Evolutionary conservation across 2,888 invertebrate genomes (phyloP), one percentile per base, ranked within the genome.

Genomic region (Stenotaenia linearis): DNA sequence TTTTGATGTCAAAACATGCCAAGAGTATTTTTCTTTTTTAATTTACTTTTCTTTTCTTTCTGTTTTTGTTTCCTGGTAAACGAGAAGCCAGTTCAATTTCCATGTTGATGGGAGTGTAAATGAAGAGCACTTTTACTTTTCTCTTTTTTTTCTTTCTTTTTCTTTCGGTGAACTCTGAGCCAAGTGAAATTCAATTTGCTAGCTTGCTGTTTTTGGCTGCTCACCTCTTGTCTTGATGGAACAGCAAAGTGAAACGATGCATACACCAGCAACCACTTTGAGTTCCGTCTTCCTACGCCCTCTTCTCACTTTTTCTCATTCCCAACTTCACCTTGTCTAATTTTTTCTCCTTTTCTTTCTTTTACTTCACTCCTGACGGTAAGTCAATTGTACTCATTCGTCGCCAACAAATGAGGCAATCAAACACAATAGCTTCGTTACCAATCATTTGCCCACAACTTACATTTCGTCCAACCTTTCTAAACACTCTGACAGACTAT

Each of bases 221-320:
- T 50, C 50, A 50, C 50, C 50, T 50, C 50, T 50, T 50, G 50
- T 50, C 50, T 50, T 50, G 50, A 50, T 50, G 50, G 50, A 50
- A 50, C 50, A 50, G 50, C 74, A 74, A 32, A 32, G 32, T 74
- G 28, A 74, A 74, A 74, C 74, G 74, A 74, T 74, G 74, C 74
- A 74, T 32, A 74, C 28, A 74, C 74, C 74, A 74, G 32, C 28
- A 74, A 74, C 30, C 32, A 74, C 74, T 74, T 74, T 32, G 28
- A 28, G 23, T 50, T 50, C 50, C 74, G 32, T n/a, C 32, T 74
- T 28, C 25, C 28, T 25, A 21, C 21, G 15, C 74, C 28, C 74
- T 74, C 32, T 23, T 32, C 74, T 12, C 74, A n/a, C 74, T 23
- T 23, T 74, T 30, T 74, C 74, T 74, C 74, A 9, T 32, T 74